Base-by-base conservation (phyloP, 2,113 vertebrate genomes). In the Neolamprologus devosi region DNA sequence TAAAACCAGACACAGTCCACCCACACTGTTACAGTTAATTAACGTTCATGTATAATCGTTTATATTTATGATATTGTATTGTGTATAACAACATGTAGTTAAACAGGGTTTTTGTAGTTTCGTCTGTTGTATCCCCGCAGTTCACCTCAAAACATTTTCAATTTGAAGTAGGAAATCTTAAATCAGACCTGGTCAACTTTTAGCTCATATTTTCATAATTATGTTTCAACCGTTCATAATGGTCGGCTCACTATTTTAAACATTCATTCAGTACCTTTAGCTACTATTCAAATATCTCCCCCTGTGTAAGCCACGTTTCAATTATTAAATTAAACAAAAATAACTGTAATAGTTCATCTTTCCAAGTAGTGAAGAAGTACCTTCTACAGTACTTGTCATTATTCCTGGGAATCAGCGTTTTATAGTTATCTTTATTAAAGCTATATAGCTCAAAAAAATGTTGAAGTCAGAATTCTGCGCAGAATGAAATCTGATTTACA, bases 281-380 rank as follows among this genome's bases (percentile, higher is more conserved):
- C 14, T 73, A 7, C 40, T 47, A 1, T 75, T 75, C 14, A 10
- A 17, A 73, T 28, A 45, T 26, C 21, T 26, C 5, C 37, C 21
- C 21, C 14, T 17, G 63, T 14, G 3, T 40, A 23, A 8, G n/a
- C 65, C 37, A 42, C 3, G 0, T 73, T 35, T 45, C 8, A 45
- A 45, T 73, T 73, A 26, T 63, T 63, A 35, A 70, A 73, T 26
- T 73, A 73, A 73, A 23, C 33, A 13, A 40, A 45, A 73, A 28
- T 45, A 73, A 73, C 8, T 26, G 40, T 28, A 47, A 4, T 30
- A 49, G 45, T 51, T 7, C 0, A 30, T 51, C 3, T 78, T 78
- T 78, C 73, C 45, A 51, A 6, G 9, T 78, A 51, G 70, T n/a
- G 70, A 47, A 4, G 26, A 51, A 51, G 26, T 33, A 13, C 10